phyloP scores from a whole-genome alignment of 2,888 invertebrate genomes.

The Atherix ibis region DNA sequence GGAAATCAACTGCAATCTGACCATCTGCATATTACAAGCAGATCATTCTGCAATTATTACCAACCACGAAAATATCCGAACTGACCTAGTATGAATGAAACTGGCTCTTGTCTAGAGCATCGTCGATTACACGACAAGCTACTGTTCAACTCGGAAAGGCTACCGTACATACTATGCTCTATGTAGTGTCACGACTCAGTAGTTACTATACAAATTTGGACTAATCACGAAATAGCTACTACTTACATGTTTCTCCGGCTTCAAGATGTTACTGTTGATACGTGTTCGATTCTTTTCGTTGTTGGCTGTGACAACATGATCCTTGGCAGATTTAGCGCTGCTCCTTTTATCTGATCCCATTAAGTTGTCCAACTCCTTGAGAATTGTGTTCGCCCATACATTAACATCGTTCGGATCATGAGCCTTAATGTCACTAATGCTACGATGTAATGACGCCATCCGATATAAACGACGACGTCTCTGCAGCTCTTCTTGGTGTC shows the following conservation, averaged over 20 bases:
- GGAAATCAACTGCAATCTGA: too few species aligned
- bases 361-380: slow-evolving; percentile 32
- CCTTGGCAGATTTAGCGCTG: slow-evolving; percentile 7
- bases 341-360: slow-evolving; percentile 26
- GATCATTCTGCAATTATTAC: too few species aligned
- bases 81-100: too few species aligned
- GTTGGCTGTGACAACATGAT: background rate
- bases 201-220: too few species aligned
- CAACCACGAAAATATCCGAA: too few species aligned
- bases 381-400: slow-evolving; percentile 32
- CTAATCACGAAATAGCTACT: too few species aligned
- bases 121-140: too few species aligned
- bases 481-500: slow-evolving; percentile 13
- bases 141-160: too few species aligned
- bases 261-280: slow-evolving; percentile 26
- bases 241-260: slow-evolving; percentile 33
- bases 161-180: too few species aligned
- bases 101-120: too few species aligned
- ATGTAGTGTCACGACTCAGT: too few species aligned
- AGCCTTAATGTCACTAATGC: slow-evolving; percentile 4
- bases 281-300: slow-evolving; percentile 6
- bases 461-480: slow-evolving; percentile 3
- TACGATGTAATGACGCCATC: slow-evolving; percentile 5
- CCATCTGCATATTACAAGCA: too few species aligned
- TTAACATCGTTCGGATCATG: slow-evolving; percentile 23